Evolutionary conservation across 2,888 invertebrate species (phyloP).

Genomic region (Lysandra coridon): DNA sequence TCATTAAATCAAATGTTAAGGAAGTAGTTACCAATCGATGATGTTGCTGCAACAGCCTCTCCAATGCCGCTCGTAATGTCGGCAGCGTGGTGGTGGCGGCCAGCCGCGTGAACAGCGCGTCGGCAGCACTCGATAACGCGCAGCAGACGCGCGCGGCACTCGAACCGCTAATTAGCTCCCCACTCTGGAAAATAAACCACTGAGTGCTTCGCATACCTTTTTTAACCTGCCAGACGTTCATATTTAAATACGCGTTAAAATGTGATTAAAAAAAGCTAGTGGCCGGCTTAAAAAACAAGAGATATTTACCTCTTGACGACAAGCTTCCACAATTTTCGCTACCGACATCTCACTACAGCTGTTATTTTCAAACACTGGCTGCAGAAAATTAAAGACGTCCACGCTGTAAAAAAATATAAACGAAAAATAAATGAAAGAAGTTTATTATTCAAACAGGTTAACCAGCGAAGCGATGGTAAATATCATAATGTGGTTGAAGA

Average conservation of each 20-base stretch:
- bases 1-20: no score
- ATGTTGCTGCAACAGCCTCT: constrained; percentile 91
- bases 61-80: constrained; percentile 90
- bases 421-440: no score
- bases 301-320: constrained; percentile 71
- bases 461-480: no score
- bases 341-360: constrained; percentile 83
- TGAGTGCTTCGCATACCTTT: no score
- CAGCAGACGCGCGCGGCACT: constrained; percentile 94
- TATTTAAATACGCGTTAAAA: no score
- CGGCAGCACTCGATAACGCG: constrained; percentile 93
- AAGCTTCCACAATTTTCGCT: constrained; percentile 84
- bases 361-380: constrained; percentile 84
- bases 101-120: constrained; percentile 93
- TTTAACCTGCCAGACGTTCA: no score
- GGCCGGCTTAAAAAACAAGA: neutral
- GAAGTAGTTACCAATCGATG: constrained; percentile 83
- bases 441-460: no score
- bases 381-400: constrained; percentile 91
- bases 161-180: constrained; percentile 84
- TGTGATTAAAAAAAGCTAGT: no score
- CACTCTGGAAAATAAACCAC: constrained; percentile 52
- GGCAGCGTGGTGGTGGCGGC: constrained; percentile 92
- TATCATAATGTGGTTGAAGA: no score
- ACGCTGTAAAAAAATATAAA: constrained; percentile 76